A percentile compares a stretch with the other conserved stretches of the same genome.
Evolutionary conservation across 2,888 invertebrate genomes (phyloP).

Genomic region (Pediacus dermestoides): DNA sequence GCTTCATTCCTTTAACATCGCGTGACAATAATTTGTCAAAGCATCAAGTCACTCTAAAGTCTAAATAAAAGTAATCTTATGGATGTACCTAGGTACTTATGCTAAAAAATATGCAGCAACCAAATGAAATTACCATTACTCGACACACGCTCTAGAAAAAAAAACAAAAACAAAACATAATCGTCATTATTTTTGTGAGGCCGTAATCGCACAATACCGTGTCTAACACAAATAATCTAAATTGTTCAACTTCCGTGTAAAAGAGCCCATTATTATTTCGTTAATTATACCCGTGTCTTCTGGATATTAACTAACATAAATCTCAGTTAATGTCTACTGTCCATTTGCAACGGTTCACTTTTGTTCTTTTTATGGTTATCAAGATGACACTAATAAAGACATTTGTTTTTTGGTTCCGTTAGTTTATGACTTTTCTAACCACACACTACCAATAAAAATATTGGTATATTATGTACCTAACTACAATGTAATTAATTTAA

Average conservation of each 20-base stretch:
- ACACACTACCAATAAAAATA: too few species aligned
- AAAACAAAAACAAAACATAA: conserved; percentile 17
- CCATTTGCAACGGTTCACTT: conserved; percentile 2
- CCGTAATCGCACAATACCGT: conserved; percentile 36
- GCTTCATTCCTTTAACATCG: too few species aligned
- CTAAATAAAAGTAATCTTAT: conserved; percentile 10
- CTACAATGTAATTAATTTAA: too few species aligned
- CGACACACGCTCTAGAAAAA: conserved; percentile 16
- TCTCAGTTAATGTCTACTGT: not conserved
- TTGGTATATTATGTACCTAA: too few species aligned
- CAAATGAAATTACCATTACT: too few species aligned
- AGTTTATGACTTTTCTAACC: too few species aligned
- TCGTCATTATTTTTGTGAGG: conserved; percentile 4
- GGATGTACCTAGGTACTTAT: not conserved
- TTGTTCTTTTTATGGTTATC: not conserved
- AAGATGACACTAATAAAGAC: conserved; percentile 6
- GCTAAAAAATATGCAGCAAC: too few species aligned
- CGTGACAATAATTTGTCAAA: too few species aligned
- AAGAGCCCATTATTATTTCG: conserved; percentile 24
- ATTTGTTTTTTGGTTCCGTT: conserved; percentile 5
- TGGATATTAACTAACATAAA: conserved; percentile 6
- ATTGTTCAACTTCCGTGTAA: conserved; percentile 35
- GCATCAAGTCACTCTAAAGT: conserved; percentile 9
- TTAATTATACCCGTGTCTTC: conserved; percentile 7
- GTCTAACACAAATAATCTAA: conserved; percentile 32